Base-by-base conservation (phyloP, 1,140 invertebrate genomes). In the Bemisia tabaci region DNA sequence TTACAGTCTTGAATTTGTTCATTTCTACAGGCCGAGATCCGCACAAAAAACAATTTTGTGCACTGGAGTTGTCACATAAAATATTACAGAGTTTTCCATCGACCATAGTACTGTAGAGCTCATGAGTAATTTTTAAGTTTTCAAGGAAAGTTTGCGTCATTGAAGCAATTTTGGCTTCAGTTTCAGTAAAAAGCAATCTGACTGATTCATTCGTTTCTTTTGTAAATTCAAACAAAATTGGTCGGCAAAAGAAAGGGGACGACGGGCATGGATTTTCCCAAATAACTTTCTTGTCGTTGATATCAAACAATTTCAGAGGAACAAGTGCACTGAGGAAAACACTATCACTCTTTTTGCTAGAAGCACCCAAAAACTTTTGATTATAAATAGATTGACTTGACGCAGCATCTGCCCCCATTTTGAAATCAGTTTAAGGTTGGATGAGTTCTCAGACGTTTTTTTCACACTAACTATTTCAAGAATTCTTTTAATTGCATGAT, bases 1-100 rank as follows among this genome's bases (percentile, higher is more conserved):
- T 21, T 48, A 71, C 66, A 64, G n/a, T 25, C 60, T 73, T 64
- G 12, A 77, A 68, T 59, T 75, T 70, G 65, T 79, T 79, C 63
- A 79, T 77, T 21, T 75, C 66, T 73, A 75, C 77, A 1, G 74
- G 75, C 59, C 73, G 76, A 24, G 62, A 33, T 22, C 70, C 70
- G 69, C 76, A 78, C 25, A 78, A 73, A 67, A 76, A 78, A 66
- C 77, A 80, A n/a, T 71, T 69, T 61, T 68, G 69, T n/a, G n/a
- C n/a, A 24, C 77, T 79, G 66, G 62, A 71, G 26, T 73, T 79
- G 0, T 64, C 64, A 21, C 74, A 76, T 25, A 75, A 66, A 12
- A 75, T 74, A 70, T 80, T 79, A 59, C 75, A 77, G 2, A 79
- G 74, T 73, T 81, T 79, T 12, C 72, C 75, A 68, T 80, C 77